Evolutionary conservation across 1,140 invertebrate genomes (phyloP).

Genomic region (Papilio aristodemus): DNA sequence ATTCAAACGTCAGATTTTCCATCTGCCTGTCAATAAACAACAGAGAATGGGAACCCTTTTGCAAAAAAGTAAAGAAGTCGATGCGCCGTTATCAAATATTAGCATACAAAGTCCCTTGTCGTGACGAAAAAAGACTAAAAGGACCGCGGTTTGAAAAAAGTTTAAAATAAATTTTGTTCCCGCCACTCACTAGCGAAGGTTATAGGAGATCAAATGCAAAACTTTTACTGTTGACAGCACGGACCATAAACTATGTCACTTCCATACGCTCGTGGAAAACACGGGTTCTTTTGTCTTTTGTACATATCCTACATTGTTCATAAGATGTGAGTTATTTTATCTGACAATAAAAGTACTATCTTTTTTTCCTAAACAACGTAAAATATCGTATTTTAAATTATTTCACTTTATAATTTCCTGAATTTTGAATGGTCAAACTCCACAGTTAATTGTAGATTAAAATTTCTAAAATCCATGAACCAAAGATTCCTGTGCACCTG

Average conservation of each 20-base stretch:
- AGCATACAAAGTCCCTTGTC: slow-evolving; percentile 34
- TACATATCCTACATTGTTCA: neutral
- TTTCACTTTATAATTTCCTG: too few species aligned
- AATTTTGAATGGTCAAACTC: too few species aligned
- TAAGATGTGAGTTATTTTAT: slow-evolving; percentile 5
- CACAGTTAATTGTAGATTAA: too few species aligned
- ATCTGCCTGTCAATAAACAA: slow-evolving; percentile 34
- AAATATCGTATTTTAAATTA: neutral
- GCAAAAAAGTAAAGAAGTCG: slow-evolving; percentile 7
- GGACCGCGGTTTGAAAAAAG: slow-evolving; percentile 10
- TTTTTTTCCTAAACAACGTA: neutral
- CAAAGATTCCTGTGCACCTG: slow-evolving; percentile 15
- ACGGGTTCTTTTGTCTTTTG: slow-evolving; percentile 13
- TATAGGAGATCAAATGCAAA: slow-evolving; percentile 32
- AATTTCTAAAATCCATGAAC: too few species aligned
- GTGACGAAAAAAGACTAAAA: slow-evolving; percentile 30
- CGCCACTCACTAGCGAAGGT: slow-evolving; percentile 19
- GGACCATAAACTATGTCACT: slow-evolving; percentile 28
- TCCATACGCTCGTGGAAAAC: slow-evolving; percentile 3
- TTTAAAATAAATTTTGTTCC: slow-evolving; percentile 29
- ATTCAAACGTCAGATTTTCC: slow-evolving; percentile 35
- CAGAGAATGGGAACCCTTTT: slow-evolving; percentile 28
- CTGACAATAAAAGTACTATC: neutral
- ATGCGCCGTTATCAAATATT: slow-evolving; percentile 35
- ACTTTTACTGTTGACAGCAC: slow-evolving; percentile 24